These are phyloP conservation scores for Heliconius congener DNA, from an alignment of 1,140 invertebrate species.

Conservation along the genomic window DNA sequence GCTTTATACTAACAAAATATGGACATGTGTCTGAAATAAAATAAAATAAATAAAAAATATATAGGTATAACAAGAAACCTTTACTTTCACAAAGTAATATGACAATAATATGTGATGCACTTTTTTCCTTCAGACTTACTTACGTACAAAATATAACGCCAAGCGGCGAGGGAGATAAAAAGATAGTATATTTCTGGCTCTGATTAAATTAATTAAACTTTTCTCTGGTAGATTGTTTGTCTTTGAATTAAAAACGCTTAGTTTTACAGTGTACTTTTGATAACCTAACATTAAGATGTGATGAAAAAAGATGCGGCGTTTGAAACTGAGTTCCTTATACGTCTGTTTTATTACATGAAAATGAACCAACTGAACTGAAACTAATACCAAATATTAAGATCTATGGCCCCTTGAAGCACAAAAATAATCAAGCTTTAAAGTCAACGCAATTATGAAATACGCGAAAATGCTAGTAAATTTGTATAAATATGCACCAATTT, in stretches of 20 bases:
- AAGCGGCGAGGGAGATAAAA: neutral
- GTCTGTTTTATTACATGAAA: too few relatives aligned
- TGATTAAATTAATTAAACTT: slow-evolving; percentile 10
- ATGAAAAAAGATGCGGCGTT: too few relatives aligned
- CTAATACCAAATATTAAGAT: too few relatives aligned
- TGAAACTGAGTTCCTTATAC: too few relatives aligned
- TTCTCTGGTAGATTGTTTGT: slow-evolving; percentile 1
- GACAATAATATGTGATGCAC: neutral
- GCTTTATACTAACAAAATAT: too few relatives aligned
- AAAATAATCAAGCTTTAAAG: too few relatives aligned
- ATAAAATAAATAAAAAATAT: neutral
- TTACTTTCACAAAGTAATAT: slow-evolving; percentile 1
- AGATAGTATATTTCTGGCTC: slow-evolving; percentile 9
- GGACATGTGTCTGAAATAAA: too few relatives aligned
- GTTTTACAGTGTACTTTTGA: neutral
- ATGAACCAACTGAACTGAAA: too few relatives aligned
- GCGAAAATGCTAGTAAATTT: too few relatives aligned
- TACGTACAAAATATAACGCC: neutral
- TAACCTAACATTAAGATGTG: neutral
- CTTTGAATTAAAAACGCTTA: neutral
- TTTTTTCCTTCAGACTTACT: neutral
- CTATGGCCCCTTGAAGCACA: too few relatives aligned
- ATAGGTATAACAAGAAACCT: neutral
- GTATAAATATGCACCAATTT: too few relatives aligned
- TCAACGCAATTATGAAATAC: too few relatives aligned